Percentiles rank a stretch among this genome's conserved stretches.
phyloP scores from a whole-genome alignment of 1,140 invertebrate genomes.

The Aporrectodea caliginosa region DNA sequence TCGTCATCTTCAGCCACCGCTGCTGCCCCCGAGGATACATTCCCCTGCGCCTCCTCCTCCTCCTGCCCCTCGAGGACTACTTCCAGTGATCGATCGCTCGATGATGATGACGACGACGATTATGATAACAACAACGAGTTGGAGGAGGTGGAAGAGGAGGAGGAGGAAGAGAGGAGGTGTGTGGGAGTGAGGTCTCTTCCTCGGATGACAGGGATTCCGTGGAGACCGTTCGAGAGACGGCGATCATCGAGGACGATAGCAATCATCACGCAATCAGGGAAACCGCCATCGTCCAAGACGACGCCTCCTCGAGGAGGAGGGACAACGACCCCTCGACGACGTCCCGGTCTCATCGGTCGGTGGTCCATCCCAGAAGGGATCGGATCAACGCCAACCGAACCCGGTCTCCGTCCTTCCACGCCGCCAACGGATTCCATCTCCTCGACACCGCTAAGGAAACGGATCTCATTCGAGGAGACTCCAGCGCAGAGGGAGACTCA shows the following conservation, averaged over 20 bases:
- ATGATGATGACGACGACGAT: not conserved
- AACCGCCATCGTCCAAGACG: not conserved
- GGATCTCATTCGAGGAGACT: not conserved
- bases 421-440: not conserved
- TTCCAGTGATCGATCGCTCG: not conserved
- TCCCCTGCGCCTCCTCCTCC: not conserved
- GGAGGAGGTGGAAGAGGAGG: too few relatives aligned
- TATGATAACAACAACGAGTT: too few relatives aligned
- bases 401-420: not conserved
- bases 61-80: not conserved
- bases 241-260: not conserved
- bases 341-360: not conserved
- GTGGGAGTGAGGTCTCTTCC: too few relatives aligned
- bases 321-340: conserved; percentile 28
- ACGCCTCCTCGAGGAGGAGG: too few relatives aligned
- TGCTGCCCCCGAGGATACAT: not conserved
- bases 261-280: not conserved
- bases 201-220: not conserved
- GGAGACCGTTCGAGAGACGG: not conserved
- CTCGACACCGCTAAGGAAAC: not conserved
- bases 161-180: too few relatives aligned
- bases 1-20: not conserved
- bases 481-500: not conserved
- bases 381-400: too few relatives aligned
- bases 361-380: not conserved